Percentiles rank a stretch among this genome's conserved stretches.
These are phyloP conservation scores for Halcyon smyrnensis DNA, from an alignment of 2,797 vertebrate genomes.

Conservation along the genomic window DNA sequence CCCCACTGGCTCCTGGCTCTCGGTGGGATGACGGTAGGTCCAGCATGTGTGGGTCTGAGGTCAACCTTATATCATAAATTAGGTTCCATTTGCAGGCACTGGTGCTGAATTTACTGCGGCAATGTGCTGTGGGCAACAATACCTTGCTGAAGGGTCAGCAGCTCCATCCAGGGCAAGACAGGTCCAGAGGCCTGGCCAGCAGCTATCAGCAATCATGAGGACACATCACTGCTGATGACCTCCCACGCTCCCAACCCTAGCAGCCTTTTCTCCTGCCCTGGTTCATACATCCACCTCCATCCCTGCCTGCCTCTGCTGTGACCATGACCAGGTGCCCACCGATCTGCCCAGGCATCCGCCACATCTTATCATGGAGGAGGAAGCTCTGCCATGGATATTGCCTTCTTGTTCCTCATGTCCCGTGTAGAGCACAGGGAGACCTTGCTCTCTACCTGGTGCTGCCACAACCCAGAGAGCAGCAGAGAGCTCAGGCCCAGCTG, in stretches of 20 bases:
- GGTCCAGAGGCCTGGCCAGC: neutral
- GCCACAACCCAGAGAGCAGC: neutral
- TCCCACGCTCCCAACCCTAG: neutral
- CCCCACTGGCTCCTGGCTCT: neutral
- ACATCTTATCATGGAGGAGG: neutral
- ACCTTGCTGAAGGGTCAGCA: neutral
- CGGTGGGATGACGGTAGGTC: neutral
- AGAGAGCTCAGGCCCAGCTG: neutral
- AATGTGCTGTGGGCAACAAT: neutral
- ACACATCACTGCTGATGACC: accelerated
- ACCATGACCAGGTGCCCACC: neutral
- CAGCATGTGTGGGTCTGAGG: neutral
- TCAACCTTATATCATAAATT: neutral
- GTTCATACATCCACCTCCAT: neutral
- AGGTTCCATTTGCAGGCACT: neutral
- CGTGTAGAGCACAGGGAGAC: accelerated
- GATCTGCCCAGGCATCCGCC: neutral
- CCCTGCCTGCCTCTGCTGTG: neutral
- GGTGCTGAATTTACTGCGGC: neutral
- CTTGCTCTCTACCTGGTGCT: neutral
- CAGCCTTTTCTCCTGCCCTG: neutral
- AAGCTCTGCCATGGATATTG: neutral
- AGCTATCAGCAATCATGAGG: neutral
- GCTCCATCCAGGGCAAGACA: neutral
- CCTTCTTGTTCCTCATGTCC: accelerated